Conservation (phyloP, 2,113 vertebrate genomes). For the Eulemur rufifrons region DNA sequence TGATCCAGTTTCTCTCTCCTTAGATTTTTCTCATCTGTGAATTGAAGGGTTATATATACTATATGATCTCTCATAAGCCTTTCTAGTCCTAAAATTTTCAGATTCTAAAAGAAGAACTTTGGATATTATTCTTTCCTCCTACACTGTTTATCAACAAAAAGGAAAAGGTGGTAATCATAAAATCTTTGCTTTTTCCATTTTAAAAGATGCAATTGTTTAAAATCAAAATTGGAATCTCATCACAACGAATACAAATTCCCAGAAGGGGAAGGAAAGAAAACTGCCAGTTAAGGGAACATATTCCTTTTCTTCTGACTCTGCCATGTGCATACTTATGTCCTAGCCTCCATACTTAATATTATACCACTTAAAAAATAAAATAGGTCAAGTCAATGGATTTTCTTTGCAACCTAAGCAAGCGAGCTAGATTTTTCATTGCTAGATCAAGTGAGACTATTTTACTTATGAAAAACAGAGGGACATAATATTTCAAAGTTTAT, state of each 20-base stretch:
- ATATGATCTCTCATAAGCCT: neutral
- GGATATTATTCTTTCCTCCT: neutral
- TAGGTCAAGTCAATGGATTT: neutral
- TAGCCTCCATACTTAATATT: neutral
- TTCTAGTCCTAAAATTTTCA: neutral
- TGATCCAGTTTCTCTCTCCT: neutral
- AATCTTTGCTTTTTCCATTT: neutral
- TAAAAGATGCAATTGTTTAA: neutral
- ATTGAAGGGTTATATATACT: neutral
- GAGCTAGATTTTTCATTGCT: neutral
- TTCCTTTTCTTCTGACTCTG: neutral
- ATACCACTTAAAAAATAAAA: slow-evolving; percentile 21
- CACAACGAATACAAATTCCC: neutral
- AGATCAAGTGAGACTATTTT: neutral
- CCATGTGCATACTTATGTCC: neutral
- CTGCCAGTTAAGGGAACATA: neutral
- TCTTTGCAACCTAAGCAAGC: slow-evolving; percentile 33
- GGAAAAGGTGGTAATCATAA: neutral
- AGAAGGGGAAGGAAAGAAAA: neutral
- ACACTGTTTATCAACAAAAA: neutral
- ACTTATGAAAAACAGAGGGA: neutral
- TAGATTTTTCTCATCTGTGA: neutral
- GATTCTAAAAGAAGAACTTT: neutral
- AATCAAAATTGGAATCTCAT: neutral
- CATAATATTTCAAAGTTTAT: neutral